Percentiles rank a stretch among this genome's conserved stretches.
These are phyloP conservation scores for Motacilla tschutschensis DNA, from an alignment of 2,113 vertebrate genomes.

Conservation along the genomic window DNA sequence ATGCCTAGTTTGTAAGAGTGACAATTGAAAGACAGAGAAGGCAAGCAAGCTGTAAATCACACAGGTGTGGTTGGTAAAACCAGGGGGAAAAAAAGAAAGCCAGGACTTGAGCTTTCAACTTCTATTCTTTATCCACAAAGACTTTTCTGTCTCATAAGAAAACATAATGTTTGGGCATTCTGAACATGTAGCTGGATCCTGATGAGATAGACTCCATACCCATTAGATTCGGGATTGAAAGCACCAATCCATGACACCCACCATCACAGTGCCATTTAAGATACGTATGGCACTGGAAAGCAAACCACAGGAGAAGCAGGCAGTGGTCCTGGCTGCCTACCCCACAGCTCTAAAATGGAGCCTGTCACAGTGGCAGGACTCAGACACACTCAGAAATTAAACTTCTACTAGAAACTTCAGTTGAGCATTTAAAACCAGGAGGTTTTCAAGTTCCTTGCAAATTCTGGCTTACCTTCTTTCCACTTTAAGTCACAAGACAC, in stretches of 20 bases:
- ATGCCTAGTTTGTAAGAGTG: neutral
- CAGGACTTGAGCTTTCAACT: neutral
- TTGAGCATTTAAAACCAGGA: neutral
- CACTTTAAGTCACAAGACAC: neutral
- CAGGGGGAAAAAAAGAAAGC: neutral
- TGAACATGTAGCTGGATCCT: neutral
- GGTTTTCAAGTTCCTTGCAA: neutral
- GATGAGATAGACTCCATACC: neutral
- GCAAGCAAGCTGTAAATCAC: neutral
- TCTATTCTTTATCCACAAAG: neutral
- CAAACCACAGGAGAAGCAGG: neutral
- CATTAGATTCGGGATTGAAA: neutral
- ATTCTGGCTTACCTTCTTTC: conserved; percentile 6
- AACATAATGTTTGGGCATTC: neutral
- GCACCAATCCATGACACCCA: neutral
- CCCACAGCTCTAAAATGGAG: neutral
- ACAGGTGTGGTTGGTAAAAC: neutral
- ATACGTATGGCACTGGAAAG: fast-evolving
- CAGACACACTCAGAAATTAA: neutral
- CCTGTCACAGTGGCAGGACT: neutral
- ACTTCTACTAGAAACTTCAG: neutral
- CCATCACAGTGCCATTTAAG: neutral
- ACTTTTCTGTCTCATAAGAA: neutral
- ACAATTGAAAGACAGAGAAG: neutral
- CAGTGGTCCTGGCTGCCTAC: neutral